Percentiles rank a stretch among this genome's conserved stretches.
Evolutionary conservation across 2,888 invertebrate genomes (phyloP).

Genomic region (Rhorus exstirpatorius): DNA sequence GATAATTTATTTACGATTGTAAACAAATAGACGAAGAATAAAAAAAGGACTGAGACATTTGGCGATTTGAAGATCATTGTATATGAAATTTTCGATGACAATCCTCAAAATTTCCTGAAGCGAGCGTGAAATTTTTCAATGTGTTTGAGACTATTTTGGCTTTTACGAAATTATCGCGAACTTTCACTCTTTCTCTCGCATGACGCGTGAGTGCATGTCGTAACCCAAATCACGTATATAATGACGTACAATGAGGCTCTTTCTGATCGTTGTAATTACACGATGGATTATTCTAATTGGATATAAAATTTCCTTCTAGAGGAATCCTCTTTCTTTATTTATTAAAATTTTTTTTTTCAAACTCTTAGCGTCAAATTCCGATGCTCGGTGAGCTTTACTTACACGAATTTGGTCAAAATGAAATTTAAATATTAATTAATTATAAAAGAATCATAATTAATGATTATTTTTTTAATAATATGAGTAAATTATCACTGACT

Average conservation of each 20-base stretch:
- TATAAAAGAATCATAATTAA: no score
- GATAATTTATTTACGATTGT: no score
- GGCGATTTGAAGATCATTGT: no score
- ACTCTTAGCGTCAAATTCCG: no score
- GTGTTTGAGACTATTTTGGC: constrained; percentile 32
- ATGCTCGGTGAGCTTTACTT: no score
- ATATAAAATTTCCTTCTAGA: constrained; percentile 35
- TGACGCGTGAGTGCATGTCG: constrained; percentile 7
- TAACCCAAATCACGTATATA: constrained; percentile 25
- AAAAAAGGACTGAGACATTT: no score
- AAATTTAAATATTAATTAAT: neutral
- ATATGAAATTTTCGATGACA: no score
- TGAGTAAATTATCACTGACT: no score
- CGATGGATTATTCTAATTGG: constrained; percentile 9
- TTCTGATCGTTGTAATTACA: constrained; percentile 23
- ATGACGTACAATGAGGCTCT: constrained; percentile 8
- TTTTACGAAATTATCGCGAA: constrained; percentile 54
- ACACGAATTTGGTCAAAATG: no score
- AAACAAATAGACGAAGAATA: no score
- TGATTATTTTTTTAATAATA: no score
- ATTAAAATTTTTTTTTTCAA: neutral
- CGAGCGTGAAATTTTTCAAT: constrained; percentile 5
- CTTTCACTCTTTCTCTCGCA: constrained; percentile 59
- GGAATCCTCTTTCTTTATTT: constrained; percentile 10
- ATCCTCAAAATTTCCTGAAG: neutral